Percentiles rank a stretch among this genome's conserved stretches.
Conservation (phyloP, 2,797 vertebrate species). For the Channallabes apus region DNA sequence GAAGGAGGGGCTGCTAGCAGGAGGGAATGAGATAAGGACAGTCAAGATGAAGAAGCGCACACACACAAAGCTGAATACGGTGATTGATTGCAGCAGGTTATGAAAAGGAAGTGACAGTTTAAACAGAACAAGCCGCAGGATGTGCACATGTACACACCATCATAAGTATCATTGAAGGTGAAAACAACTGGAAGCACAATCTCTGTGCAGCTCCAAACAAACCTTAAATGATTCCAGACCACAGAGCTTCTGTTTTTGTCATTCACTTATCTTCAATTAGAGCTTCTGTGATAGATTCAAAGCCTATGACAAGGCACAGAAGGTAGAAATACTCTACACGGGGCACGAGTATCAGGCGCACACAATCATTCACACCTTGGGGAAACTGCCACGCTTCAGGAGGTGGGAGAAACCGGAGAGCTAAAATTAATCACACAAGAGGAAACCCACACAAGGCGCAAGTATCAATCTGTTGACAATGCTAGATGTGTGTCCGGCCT, state of each 20-base stretch:
- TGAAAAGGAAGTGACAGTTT: constrained; percentile 61
- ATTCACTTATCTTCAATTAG: not conserved
- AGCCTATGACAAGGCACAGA: not conserved
- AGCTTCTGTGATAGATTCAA: not conserved
- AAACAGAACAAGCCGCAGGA: constrained; percentile 17
- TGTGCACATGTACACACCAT: not conserved
- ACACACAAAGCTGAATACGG: constrained; percentile 63
- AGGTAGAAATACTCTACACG: not conserved
- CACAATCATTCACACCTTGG: not conserved
- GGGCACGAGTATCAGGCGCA: not conserved
- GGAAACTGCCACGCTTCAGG: not conserved
- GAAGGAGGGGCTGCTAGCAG: constrained; percentile 46
- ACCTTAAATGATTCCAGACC: not conserved
- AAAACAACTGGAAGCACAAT: not conserved
- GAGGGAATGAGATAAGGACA: constrained; percentile 35
- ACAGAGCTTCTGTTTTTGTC: not conserved
- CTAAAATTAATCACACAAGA: not conserved
- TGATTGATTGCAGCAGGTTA: constrained; percentile 73
- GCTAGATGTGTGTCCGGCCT: not conserved
- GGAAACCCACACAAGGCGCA: not conserved
- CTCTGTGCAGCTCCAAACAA: not conserved
- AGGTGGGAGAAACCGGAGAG: not conserved
- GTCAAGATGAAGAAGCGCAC: constrained; percentile 5
- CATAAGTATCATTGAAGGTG: not conserved
- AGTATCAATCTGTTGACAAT: not conserved